Percentiles rank a stretch among this genome's conserved stretches.
These are phyloP conservation scores for Platycnemis pennipes DNA, from an alignment of 2,888 invertebrate genomes.

Conservation along the genomic window DNA sequence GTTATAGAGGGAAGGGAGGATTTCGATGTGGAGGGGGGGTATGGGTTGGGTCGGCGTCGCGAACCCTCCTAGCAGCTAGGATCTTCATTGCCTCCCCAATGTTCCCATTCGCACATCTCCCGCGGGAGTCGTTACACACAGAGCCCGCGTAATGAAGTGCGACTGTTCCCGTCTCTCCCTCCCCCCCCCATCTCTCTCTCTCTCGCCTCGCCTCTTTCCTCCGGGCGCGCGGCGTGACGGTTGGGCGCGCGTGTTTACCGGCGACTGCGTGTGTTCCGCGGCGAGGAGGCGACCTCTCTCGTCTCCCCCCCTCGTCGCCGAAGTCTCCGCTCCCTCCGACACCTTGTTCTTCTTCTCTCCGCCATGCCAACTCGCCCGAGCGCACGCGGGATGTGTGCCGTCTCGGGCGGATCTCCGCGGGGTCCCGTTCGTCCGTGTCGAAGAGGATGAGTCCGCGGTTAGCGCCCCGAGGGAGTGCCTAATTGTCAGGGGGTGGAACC, in stretches of 20 bases:
- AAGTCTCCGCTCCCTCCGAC: background rate
- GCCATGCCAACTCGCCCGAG: background rate
- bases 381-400: no score
- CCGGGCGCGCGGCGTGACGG: background rate
- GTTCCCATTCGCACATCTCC: constrained; percentile 56
- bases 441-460: no score
- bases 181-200: background rate
- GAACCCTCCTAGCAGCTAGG: constrained; percentile 12
- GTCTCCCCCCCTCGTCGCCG: background rate
- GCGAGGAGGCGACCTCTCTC: background rate
- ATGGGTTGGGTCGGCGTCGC: background rate
- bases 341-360: background rate
- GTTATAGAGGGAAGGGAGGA: background rate
- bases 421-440: no score
- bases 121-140: constrained; percentile 53
- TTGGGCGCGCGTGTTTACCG: no score
- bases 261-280: background rate
- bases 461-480: background rate
- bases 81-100: constrained; percentile 61
- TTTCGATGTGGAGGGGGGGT: background rate
- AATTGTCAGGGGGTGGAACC: background rate
- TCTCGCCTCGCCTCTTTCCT: background rate
- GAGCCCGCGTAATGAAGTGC: constrained; percentile 64
- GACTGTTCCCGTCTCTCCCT: constrained; percentile 30
- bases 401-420: no score